Evolutionary conservation across 2,888 invertebrate species (phyloP), one percentile per base, ranked within the genome.

Genomic region (Diadromus collaris): DNA sequence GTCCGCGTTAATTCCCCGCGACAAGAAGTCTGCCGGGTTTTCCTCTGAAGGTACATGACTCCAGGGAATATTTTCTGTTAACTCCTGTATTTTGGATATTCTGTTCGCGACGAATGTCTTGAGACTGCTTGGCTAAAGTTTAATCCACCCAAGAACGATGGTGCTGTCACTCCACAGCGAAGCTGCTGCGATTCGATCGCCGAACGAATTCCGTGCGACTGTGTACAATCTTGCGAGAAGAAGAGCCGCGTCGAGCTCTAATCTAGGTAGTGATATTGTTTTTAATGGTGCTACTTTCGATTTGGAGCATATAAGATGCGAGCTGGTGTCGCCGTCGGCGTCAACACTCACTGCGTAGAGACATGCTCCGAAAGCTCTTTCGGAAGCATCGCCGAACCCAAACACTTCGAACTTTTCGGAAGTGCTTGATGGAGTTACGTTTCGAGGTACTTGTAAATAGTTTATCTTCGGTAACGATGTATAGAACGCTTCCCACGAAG

Each of bases 21-120:
- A 82, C 10, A 81, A 7, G 16, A 80, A 24, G 29, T 83, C 83
- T 1, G 82, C 83, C 6, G 83, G 83, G 29, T 82, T 83, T 10
- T 81, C 77, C 32, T 56, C 63, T 0, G 81, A 79, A 9, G 78
- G 75, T 5, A 82, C 81, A 34, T 83, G 80, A 2, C 27, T 24
- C 83, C 80, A 80, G 0, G 38, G 27, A 0, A 68, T 64, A 6
- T 68, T 10, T n/a, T 65, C 54, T 0, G 77, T 77, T 1, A 72
- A 6, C 0, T 63, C 73, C 65, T 78, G 71, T 3, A 82, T 74
- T 67, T 77, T 76, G 3, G 78, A n/a, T 9, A 80, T 58, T 21
- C 80, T 38, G 46, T 80, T 81, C 0, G 80, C 81, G 13, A 82
- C 76, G 44, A 73, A 80, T 0, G 80, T 80, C 32, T 82, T 82